phyloP scores from a whole-genome alignment of 2,113 vertebrate species.

The Bubalus kerabau region DNA sequence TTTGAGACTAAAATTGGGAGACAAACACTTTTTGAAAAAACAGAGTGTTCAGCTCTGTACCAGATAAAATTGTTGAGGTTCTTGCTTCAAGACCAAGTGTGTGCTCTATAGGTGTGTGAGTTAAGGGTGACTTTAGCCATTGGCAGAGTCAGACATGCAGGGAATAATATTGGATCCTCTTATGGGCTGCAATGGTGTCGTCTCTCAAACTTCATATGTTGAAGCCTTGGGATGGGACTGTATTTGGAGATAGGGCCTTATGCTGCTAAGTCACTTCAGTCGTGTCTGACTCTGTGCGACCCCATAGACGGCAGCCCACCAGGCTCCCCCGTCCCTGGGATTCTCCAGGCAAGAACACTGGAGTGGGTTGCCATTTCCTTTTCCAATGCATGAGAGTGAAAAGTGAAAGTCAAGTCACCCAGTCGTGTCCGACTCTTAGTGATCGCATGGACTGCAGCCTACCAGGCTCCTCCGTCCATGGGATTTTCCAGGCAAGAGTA shows the following conservation, averaged over 20 bases:
- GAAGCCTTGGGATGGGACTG: not conserved
- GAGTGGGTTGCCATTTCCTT: no score
- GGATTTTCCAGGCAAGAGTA: no score
- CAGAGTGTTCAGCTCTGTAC: not conserved
- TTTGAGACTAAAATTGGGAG: not conserved
- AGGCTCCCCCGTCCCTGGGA: no score
- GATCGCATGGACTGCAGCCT: no score
- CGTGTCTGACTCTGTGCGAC: no score
- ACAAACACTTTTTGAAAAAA: not conserved
- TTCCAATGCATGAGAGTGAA: no score
- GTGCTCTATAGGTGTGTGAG: not conserved
- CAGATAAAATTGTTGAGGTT: not conserved
- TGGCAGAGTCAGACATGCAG: not conserved
- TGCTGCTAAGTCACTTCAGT: no score
- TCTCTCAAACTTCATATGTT: not conserved
- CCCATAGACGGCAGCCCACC: no score
- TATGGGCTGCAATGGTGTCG: not conserved
- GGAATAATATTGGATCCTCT: not conserved
- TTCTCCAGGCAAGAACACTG: no score
- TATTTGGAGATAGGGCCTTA: not conserved
- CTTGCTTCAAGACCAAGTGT: not conserved
- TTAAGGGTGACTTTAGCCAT: not conserved
- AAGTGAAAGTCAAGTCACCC: no score
- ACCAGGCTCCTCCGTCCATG: no score
- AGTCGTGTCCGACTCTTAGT: no score